phyloP scores from a whole-genome alignment of 2,888 invertebrate genomes.

The Ophion costatus region DNA sequence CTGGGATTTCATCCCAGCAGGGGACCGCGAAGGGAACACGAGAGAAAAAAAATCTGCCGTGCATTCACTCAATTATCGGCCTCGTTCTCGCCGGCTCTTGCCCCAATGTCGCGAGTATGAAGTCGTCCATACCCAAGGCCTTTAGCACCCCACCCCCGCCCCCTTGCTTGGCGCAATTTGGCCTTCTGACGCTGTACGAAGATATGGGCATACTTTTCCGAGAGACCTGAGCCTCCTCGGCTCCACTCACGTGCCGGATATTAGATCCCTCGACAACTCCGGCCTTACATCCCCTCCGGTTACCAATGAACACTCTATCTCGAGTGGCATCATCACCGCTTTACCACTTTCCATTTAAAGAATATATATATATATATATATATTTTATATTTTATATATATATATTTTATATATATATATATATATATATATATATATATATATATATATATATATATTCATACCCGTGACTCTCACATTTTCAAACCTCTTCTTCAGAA shows the following conservation, averaged over 20 bases:
- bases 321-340: conserved; percentile 54
- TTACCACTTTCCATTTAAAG: background rate
- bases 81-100: conserved; percentile 61
- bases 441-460: background rate
- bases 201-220: conserved; percentile 49
- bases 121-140: conserved; percentile 15
- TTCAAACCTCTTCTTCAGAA: conserved; percentile 24
- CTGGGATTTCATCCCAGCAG: too few species aligned
- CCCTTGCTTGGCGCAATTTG: conserved; percentile 11
- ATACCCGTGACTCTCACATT: too few species aligned
- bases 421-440: conserved; percentile 3
- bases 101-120: conserved; percentile 16
- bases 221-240: conserved; percentile 35
- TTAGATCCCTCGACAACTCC: conserved; percentile 73
- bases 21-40: too few species aligned
- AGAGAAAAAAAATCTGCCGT: too few species aligned
- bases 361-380: conserved; percentile 10
- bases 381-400: conserved; percentile 2
- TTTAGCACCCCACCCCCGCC: background rate
- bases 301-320: conserved; percentile 69
- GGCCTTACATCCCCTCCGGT: conserved; percentile 56
- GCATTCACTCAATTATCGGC: conserved; percentile 71
- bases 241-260: conserved; percentile 72
- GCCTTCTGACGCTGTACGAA: conserved; percentile 15
- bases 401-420: background rate